phyloP scores from a whole-genome alignment of 2,888 invertebrate genomes.

The Synanthedon andrenaeformis region DNA sequence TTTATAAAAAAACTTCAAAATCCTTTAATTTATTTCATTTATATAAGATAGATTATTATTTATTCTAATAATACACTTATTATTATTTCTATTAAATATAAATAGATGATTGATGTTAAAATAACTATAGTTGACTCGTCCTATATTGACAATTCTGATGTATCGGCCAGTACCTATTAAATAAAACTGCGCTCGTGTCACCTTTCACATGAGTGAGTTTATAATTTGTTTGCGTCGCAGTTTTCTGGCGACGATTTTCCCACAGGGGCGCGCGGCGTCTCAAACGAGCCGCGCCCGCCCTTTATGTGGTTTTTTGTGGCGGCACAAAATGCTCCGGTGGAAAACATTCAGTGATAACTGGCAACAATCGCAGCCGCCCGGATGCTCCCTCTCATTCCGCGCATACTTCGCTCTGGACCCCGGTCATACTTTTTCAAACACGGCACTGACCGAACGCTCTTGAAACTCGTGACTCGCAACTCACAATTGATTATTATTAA shows the following conservation, averaged over 20 bases:
- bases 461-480: constrained; percentile 27
- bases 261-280: constrained; percentile 66
- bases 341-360: constrained; percentile 71
- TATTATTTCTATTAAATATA: too few species aligned
- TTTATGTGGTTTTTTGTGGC: constrained; percentile 68
- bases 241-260: constrained; percentile 70
- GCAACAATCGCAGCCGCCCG: constrained; percentile 69
- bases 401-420: constrained; percentile 56
- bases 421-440: constrained; percentile 62
- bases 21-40: too few species aligned
- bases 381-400: constrained; percentile 65
- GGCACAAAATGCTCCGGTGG: constrained; percentile 64
- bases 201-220: constrained; percentile 60
- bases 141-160: too few species aligned
- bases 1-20: too few species aligned
- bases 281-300: constrained; percentile 67
- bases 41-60: too few species aligned
- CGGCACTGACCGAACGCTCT: constrained; percentile 35
- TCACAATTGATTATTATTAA: constrained; percentile 16
- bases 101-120: too few species aligned
- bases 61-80: too few species aligned
- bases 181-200: constrained; percentile 12
- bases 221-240: constrained; percentile 67
- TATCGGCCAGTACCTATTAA: too few species aligned
- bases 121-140: too few species aligned